These are phyloP conservation scores for Drosophila guanche DNA, from an alignment of 1,140 invertebrate genomes.

Conservation along the genomic window DNA sequence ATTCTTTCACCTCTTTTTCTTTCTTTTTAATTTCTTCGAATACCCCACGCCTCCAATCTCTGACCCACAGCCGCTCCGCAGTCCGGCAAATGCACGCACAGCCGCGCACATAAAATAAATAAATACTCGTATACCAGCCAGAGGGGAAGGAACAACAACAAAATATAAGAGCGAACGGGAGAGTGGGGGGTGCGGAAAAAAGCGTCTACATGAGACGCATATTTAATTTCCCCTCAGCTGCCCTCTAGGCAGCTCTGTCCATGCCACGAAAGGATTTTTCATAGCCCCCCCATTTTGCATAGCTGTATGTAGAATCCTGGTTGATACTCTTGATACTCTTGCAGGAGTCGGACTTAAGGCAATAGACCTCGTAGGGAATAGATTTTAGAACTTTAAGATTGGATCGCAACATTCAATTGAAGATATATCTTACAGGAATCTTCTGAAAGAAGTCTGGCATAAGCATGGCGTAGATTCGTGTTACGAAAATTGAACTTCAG, in stretches of 20 bases:
- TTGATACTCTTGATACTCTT: conserved; percentile 7
- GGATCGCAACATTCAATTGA: no score
- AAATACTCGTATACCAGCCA: conserved; percentile 38
- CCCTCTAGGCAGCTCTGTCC: conserved; percentile 11
- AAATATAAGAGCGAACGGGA: conserved; percentile 1
- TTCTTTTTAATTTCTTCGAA: conserved; percentile 62
- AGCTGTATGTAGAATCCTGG: conserved; percentile 24
- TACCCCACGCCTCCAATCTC: not conserved
- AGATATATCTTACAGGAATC: no score
- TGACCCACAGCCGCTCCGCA: conserved; percentile 5
- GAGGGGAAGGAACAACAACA: conserved; percentile 14
- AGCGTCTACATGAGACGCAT: conserved; percentile 73
- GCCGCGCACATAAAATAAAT: conserved; percentile 75
- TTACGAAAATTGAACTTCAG: no score
- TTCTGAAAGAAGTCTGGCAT: no score
- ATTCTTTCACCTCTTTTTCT: conserved; percentile 25
- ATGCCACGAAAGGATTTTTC: conserved; percentile 73
- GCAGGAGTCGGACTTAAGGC: no score
- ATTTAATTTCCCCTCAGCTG: conserved; percentile 60
- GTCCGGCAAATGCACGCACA: conserved; percentile 67
- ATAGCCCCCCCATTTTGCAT: conserved; percentile 30
- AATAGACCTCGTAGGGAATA: no score
- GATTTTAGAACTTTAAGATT: no score
- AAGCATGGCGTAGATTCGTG: no score
- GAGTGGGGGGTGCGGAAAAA: conserved; percentile 6